A percentile compares a stretch with the other conserved stretches of the same genome.
phyloP scores from a whole-genome alignment of 1,140 invertebrate genomes.

The Adoxophyes honmai region DNA sequence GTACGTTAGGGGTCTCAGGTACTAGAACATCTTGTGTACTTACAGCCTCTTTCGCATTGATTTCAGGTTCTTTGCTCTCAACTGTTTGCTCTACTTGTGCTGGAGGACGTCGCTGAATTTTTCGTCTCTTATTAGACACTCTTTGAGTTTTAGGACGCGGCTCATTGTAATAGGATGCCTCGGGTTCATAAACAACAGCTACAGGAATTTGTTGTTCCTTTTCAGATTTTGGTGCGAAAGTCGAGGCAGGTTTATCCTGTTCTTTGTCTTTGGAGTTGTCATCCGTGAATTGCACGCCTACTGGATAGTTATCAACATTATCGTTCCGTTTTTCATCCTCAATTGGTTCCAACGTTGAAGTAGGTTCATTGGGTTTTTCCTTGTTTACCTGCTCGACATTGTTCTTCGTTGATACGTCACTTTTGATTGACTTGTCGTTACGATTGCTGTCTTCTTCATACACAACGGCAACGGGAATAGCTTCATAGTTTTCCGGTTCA shows the following conservation, averaged over 20 bases:
- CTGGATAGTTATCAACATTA: too few relatives aligned
- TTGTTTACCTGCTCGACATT: neutral
- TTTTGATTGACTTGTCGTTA: neutral
- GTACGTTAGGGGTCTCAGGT: too few relatives aligned
- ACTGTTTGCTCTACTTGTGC: neutral
- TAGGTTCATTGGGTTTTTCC: neutral
- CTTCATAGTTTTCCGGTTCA: constrained; percentile 22
- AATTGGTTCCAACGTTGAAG: neutral
- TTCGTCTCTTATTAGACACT: neutral
- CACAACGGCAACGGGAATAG: constrained; percentile 24
- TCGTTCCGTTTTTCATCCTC: too few relatives aligned
- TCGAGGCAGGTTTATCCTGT: too few relatives aligned
- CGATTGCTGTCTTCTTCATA: constrained; percentile 17
- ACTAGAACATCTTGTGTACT: neutral
- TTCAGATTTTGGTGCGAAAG: neutral
- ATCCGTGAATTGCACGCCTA: too few relatives aligned
- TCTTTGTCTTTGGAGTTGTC: too few relatives aligned
- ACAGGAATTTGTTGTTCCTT: constrained; percentile 24
- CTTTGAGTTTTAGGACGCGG: neutral
- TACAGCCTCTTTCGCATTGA: neutral
- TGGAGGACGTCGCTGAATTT: neutral
- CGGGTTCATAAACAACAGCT: constrained; percentile 28
- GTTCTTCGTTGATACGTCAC: constrained; percentile 4
- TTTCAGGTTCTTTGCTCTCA: neutral
- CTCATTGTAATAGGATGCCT: constrained; percentile 6